Evolutionary conservation across 2,797 vertebrate species (phyloP).

Genomic region (Dendrocincla fuliginosa): DNA sequence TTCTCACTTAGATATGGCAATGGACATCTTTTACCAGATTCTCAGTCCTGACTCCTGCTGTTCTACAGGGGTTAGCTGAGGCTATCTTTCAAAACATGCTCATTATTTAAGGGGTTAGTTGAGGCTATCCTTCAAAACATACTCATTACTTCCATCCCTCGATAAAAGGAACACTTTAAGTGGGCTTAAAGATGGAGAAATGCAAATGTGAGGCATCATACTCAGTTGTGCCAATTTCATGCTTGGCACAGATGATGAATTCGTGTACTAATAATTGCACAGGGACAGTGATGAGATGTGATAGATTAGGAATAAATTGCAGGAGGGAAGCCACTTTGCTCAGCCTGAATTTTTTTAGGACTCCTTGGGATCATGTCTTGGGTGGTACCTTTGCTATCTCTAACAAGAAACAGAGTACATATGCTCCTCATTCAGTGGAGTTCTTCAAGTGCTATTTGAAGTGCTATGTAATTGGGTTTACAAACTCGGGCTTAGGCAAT

Average conservation of each 20-base stretch:
- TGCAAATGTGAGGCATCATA: background rate
- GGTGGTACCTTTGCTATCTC: background rate
- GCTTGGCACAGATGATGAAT: constrained; percentile 17
- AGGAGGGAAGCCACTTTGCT: background rate
- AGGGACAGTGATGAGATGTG: background rate
- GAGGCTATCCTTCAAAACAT: background rate
- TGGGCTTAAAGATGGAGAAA: background rate
- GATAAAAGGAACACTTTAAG: background rate
- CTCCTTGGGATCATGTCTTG: accelerated
- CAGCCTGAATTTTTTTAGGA: background rate
- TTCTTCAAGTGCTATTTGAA: background rate
- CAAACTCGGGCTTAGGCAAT: background rate
- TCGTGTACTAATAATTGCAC: background rate
- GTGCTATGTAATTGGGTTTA: background rate
- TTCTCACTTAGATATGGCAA: background rate
- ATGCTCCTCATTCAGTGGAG: background rate
- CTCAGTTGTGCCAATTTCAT: background rate
- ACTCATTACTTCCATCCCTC: background rate
- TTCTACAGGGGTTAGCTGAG: background rate
- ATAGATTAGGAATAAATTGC: background rate
- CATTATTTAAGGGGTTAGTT: background rate
- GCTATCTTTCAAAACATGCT: background rate
- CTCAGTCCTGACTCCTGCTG: background rate
- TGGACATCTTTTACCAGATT: background rate
- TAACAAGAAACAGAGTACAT: background rate